Base-by-base conservation (phyloP, 2,888 invertebrate species). In the Euphydryas editha region DNA sequence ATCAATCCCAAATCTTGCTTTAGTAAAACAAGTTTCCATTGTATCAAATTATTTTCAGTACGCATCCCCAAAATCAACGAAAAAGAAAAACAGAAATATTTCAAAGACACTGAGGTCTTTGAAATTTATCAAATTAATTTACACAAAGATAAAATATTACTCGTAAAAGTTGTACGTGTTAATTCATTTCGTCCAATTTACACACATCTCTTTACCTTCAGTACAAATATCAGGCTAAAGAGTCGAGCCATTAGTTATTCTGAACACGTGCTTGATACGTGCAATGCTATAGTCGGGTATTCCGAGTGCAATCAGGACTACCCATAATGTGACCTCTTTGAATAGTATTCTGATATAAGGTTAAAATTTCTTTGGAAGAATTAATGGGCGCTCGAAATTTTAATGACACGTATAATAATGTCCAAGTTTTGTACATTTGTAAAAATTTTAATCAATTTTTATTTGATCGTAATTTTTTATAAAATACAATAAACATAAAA, bases 201-300 rank as follows among this genome's bases (percentile, higher is more conserved):
- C 30, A 51, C 51, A 54, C 54, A 30, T 36, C 54, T 20, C 47
- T 47, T 47, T 54, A 54, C 54, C 54, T 30, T 36, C 54, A 36
- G 17, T n/a, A 54, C 54, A 54, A 54, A 54, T 54, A 54, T 54
- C 54, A 36, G 36, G 30, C 54, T 54, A 54, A 54, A 54, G 54
- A 54, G 54, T 47, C 20, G 21, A 1, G 24, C 13, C 54, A 36
- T 36, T 54, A 36, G 10, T 36, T 54, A 54, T 54, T 54, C 54
- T 17, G 21, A n/a, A 8, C 54, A 36, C 54, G 54, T 36, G 13
- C 30, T 10, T 54, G 54, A 54, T 54, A 54, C 54, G 54, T 54
- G 54, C 54, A 54, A 54, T 4, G 30, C 54, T 36, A 18, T 54
- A 36, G 30, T 17, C 36, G 15, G 51, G n/a, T 24, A 24, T 11